Percentiles rank a stretch among this genome's conserved stretches.
Conservation (phyloP, 2,797 vertebrate genomes). For the Fundulus diaphanus region DNA sequence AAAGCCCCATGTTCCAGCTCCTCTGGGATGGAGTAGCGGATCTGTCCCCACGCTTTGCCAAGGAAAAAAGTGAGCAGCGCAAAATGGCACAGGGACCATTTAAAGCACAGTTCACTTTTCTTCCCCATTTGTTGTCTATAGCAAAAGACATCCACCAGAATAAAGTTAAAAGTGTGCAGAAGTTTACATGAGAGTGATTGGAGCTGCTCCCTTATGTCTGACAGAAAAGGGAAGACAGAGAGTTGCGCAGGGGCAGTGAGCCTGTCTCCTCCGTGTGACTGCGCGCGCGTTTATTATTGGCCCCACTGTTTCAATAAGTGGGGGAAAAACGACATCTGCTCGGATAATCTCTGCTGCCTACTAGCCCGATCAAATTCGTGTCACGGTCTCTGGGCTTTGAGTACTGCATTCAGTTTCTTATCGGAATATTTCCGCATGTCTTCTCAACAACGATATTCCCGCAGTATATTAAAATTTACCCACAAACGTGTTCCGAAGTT, state of each 20-base stretch:
- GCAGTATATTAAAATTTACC: conserved; percentile 14
- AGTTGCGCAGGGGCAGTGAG: conserved; percentile 56
- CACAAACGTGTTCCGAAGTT: conserved; percentile 8
- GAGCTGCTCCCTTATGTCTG: conserved; percentile 53
- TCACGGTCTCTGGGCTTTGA: conserved; percentile 54
- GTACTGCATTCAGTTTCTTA: conserved; percentile 49
- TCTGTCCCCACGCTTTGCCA: conserved; percentile 73
- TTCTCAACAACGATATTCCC: conserved; percentile 30
- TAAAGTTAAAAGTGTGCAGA: conserved; percentile 30
- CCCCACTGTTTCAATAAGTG: conserved; percentile 70
- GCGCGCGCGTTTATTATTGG: conserved; percentile 72
- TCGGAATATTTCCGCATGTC: conserved; percentile 33
- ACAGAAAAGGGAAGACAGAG: conserved; percentile 54
- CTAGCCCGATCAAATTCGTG: conserved; percentile 73
- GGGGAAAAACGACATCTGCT: conserved; percentile 73
- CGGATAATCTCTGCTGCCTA: conserved; percentile 73
- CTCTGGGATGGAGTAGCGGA: conserved; percentile 82
- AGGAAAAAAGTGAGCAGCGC: conserved; percentile 72
- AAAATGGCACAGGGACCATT: conserved; percentile 54
- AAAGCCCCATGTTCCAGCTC: conserved; percentile 83
- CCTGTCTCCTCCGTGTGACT: conserved; percentile 44
- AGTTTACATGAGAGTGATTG: conserved; percentile 58
- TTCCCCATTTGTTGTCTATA: conserved; percentile 65
- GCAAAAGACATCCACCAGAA: conserved; percentile 20
- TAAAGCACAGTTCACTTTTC: conserved; percentile 49